Base-by-base conservation (phyloP, 2,888 invertebrate genomes). In the Electrophaes corylata region DNA sequence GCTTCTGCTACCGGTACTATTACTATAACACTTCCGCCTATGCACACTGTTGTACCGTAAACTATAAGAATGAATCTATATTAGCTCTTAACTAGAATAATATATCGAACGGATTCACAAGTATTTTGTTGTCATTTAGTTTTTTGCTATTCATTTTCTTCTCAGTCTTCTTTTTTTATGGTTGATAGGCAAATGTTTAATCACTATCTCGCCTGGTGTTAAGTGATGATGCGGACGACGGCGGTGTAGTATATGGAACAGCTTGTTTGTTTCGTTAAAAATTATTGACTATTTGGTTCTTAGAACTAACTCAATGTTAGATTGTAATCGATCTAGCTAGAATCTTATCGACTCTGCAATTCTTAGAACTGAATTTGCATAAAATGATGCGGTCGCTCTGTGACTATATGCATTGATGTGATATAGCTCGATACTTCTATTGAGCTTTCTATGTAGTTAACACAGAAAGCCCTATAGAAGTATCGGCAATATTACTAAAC, bases 1-100 rank as follows among this genome's bases (percentile, higher is more conserved):
- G 65, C 61, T 65, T 67, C 65, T 62, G 65, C 65, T 67, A 70
- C 65, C 66, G 67, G 66, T 71, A 67, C 65, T 67, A 66, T 67
- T 67, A 62, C 64, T 48, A n/a, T n/a, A 54, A 59, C 66, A 71
- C 74, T 74, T 76, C 74, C 74, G 71, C 68, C 67, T 65, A 50
- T 58, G 62, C 51, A 55, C 52, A 46, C 47, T 44, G 60, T 63
- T 62, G 60, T 49, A 56, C 47, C 41, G 29, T 44, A 52, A 50
- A 29, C 26, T 39, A 6, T 33, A 43, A 43, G 14, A 53, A 49
- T 57, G 57, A 60, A 64, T 59, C 54, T 62, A 41, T 62, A 41
- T 51, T 33, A 33, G n/a, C 20, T 33, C 23, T 49, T 20, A n/a
- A 43, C 33, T 16, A 43, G 14, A 43, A 33, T 33, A 14, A 31